A percentile compares a stretch with the other conserved stretches of the same genome.
Evolutionary conservation across 1,140 invertebrate genomes (phyloP).

Genomic region (Aphis craccivora): DNA sequence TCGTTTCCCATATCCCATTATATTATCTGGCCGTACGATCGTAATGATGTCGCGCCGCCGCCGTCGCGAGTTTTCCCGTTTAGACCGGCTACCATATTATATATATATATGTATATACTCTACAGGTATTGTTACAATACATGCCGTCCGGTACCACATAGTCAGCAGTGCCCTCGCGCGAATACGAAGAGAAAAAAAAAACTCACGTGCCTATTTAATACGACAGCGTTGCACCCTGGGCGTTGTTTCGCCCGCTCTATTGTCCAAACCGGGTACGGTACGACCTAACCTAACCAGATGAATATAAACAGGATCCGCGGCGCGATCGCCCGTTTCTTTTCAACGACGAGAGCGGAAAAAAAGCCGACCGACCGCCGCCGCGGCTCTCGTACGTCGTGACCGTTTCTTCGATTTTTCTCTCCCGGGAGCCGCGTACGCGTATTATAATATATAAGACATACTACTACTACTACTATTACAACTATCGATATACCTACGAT

Average conservation of each 20-base stretch:
- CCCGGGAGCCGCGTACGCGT: not conserved
- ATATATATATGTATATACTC: not conserved
- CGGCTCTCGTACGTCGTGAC: not conserved
- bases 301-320: constrained; percentile 20
- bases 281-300: not conserved
- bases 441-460: not conserved
- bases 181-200: not conserved
- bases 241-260: constrained; percentile 37
- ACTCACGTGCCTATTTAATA: not conserved
- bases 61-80: not conserved
- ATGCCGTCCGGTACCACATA: not conserved
- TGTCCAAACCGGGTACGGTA: constrained; percentile 33
- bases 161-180: not conserved
- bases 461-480: too few species aligned
- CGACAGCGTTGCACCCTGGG: constrained; percentile 1
- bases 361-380: not conserved
- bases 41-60: not conserved
- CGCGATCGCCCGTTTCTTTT: not conserved
- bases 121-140: too few species aligned
- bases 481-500: not conserved
- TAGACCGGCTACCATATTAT: not conserved
- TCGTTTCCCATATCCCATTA: not conserved
- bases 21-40: not conserved
- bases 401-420: constrained; percentile 38
- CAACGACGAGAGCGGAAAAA: not conserved